Evolutionary conservation across 2,888 invertebrate species (phyloP).

Genomic region (Dusona sp.): DNA sequence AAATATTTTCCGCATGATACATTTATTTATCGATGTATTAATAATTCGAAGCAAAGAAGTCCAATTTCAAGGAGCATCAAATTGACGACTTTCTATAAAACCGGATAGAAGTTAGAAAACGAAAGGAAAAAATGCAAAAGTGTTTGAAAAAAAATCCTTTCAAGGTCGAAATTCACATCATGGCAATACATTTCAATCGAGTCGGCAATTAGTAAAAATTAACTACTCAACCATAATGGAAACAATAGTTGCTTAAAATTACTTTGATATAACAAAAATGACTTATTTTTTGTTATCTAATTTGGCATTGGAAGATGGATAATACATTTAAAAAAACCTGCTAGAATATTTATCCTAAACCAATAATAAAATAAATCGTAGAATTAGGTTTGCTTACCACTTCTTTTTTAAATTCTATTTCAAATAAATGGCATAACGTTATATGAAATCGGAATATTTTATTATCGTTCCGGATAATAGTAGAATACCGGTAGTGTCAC

Average conservation of each 20-base stretch:
- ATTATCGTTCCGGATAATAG: conserved; percentile 15
- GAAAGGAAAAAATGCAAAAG: not conserved
- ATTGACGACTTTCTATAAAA: not conserved
- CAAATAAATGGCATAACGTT: not conserved
- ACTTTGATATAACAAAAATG: not conserved
- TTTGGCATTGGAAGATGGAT: too few species aligned
- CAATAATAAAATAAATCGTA: not conserved
- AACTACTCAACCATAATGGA: too few species aligned
- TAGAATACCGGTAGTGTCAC: conserved; percentile 28
- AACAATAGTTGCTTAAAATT: not conserved
- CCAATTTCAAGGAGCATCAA: not conserved
- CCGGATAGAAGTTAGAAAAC: not conserved
- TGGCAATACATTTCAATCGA: too few species aligned
- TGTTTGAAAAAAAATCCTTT: not conserved
- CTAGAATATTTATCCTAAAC: not conserved
- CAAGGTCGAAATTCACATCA: not conserved
- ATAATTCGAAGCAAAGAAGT: not conserved
- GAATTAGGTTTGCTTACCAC: not conserved
- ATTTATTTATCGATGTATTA: not conserved
- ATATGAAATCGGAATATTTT: conserved; percentile 1
- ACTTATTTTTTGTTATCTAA: too few species aligned
- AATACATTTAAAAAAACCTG: not conserved
- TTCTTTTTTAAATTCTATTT: not conserved
- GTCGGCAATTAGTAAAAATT: too few species aligned
- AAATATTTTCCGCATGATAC: not conserved